Evolutionary conservation across 2,113 vertebrate genomes (phyloP).

Genomic region (Triplophysa dalaica): DNA sequence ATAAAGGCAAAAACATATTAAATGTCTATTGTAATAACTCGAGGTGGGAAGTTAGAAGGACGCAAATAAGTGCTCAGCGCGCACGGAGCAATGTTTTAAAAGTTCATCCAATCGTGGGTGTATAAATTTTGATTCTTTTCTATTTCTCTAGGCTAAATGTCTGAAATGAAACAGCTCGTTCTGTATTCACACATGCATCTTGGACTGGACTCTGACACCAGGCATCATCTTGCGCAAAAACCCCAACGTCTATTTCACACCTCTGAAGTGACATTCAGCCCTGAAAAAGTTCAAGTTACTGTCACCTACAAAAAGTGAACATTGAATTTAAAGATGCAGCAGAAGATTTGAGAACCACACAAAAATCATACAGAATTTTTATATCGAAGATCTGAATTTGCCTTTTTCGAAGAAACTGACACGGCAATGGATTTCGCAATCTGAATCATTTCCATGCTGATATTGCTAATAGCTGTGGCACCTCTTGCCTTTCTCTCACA

Average conservation of each 20-base stretch:
- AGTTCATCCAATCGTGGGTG: not conserved
- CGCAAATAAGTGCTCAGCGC: not conserved
- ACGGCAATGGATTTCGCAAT: not conserved
- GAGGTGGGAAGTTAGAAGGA: not conserved
- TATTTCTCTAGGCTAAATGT: slow-evolving; percentile 1
- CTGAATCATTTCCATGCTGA: slow-evolving; percentile 71
- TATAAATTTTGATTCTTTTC: not conserved
- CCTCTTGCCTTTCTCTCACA: slow-evolving; percentile 57
- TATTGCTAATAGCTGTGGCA: slow-evolving; percentile 57
- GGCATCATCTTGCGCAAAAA: slow-evolving; percentile 25
- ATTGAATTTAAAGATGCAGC: slow-evolving; percentile 1
- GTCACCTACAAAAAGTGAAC: not conserved
- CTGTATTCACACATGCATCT: slow-evolving; percentile 8
- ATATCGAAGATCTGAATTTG: not conserved
- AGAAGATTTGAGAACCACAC: not conserved
- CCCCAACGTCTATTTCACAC: not conserved
- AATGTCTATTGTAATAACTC: not conserved
- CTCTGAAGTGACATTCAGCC: slow-evolving; percentile 23
- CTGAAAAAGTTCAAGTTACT: not conserved
- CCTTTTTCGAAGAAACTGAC: not conserved
- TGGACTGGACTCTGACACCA: slow-evolving; percentile 19
- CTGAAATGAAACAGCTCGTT: slow-evolving; percentile 34
- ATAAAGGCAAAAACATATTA: not conserved
- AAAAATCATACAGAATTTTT: not conserved
- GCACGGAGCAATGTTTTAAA: not conserved